Base-by-base conservation (phyloP, 2,113 vertebrate genomes). In the Prochilodus magdalenae region DNA sequence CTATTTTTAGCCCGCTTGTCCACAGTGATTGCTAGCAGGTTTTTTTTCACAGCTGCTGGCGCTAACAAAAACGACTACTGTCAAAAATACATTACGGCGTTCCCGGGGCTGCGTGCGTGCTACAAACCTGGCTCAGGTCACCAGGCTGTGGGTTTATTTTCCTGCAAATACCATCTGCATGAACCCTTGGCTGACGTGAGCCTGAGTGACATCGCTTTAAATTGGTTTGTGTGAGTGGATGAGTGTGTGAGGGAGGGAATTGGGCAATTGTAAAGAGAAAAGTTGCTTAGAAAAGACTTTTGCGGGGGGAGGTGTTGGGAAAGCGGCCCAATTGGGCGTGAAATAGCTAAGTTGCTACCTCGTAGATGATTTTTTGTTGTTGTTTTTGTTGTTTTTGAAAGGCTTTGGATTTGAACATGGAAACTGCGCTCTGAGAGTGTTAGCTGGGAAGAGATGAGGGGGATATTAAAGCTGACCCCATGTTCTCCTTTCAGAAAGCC, bases 1-100 rank as follows among this genome's bases (percentile, higher is more conserved):
- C 51, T 70, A 79, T 77, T 77, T 77, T 77, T 77, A 66, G 27
- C 44, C 26, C 44, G 53, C 62, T 66, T 67, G 27, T 77, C 44
- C 63, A 66, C 75, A 66, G 3, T 11, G 18, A 53, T 63, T 67
- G 44, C 75, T 53, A 22, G 59, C 40, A 65, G 6, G n/a, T 29
- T 65, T 13, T 29, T 65, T 13, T n/a, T n/a, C 22, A 11, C 8
- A 65, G 57, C 57, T 26, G 57, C 57, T 60, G 24, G 57, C 11
- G 10, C 57, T 59, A 24, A 59, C 57, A 59, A 59, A 57, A 59
- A 49, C 65, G 40, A 76, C 22, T 27, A 66, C 75, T 53, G 51
- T 77, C 60, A 77, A 11, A 27, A 65, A 20, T 49, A 65, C 40
- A 66, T 18, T 77, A 51, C 60, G 16, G 10, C 2, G 18, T 49